A percentile compares a stretch with the other conserved stretches of the same genome.
Evolutionary conservation across 2,888 invertebrate genomes (phyloP).

Genomic region (Diaperis boleti): DNA sequence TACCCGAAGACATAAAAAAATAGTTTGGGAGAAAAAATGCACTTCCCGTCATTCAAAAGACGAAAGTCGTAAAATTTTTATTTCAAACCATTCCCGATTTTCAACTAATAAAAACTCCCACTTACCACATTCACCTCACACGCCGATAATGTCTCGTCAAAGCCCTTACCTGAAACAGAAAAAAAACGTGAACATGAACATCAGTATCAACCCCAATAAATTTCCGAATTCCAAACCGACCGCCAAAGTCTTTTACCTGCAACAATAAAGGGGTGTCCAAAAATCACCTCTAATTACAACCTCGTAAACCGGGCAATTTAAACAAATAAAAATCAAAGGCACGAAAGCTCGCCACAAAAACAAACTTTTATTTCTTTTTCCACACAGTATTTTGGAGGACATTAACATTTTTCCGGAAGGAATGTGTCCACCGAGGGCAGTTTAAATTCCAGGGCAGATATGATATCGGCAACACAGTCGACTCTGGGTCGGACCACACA

Average conservation of each 20-base stretch:
- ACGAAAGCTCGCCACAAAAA: conserved; percentile 14
- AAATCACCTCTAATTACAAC: conserved; percentile 28
- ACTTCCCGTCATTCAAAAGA: too few relatives aligned
- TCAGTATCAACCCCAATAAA: background rate
- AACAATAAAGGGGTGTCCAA: too few relatives aligned
- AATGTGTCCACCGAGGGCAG: conserved; percentile 40
- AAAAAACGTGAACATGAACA: background rate
- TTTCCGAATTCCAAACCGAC: background rate
- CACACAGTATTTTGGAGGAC: conserved; percentile 8
- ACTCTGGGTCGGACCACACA: conserved; percentile 42
- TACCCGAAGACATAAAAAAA: too few relatives aligned
- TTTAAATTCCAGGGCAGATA: conserved; percentile 46
- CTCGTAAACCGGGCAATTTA: conserved; percentile 27
- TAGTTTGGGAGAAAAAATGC: too few relatives aligned
- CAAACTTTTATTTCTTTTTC: conserved; percentile 33
- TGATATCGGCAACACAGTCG: conserved; percentile 41
- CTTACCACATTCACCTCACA: too few relatives aligned
- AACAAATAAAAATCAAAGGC: conserved; percentile 29
- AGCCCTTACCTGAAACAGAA: conserved; percentile 3
- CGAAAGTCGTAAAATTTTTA: too few relatives aligned
- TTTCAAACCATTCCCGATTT: too few relatives aligned
- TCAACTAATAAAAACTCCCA: too few relatives aligned
- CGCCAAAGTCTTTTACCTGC: background rate
- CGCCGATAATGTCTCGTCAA: too few relatives aligned
- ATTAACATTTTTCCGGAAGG: conserved; percentile 40